Percentiles rank a stretch among this genome's conserved stretches.
These are phyloP conservation scores for Otus sunia DNA, from an alignment of 2,113 vertebrate species.

Conservation along the genomic window DNA sequence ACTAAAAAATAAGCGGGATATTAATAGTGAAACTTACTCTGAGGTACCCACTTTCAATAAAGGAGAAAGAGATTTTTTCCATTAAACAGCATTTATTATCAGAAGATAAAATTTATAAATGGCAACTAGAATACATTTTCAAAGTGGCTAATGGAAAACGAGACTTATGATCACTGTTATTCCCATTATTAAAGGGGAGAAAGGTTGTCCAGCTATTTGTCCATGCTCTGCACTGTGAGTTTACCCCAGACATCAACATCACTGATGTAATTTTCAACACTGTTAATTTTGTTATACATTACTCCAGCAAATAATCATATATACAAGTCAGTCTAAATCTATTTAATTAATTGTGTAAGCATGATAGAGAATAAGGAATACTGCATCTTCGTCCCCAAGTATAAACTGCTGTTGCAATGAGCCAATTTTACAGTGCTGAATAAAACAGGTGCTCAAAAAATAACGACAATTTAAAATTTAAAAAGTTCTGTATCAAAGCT, in stretches of 20 bases:
- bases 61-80: slow-evolving; percentile 25
- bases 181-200: background rate
- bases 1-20: background rate
- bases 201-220: slow-evolving; percentile 13
- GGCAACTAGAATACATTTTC: slow-evolving; percentile 54
- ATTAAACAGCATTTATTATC: slow-evolving; percentile 53
- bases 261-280: slow-evolving; percentile 50
- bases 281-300: slow-evolving; percentile 47
- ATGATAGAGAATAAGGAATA: slow-evolving; percentile 67
- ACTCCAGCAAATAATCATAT: slow-evolving; percentile 41
- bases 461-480: slow-evolving; percentile 24
- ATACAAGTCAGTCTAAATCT: slow-evolving; percentile 38
- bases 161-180: slow-evolving; percentile 20
- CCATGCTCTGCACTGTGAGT: slow-evolving; percentile 15
- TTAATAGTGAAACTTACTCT: background rate
- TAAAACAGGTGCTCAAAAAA: slow-evolving; percentile 49
- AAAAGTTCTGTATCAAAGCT: slow-evolving; percentile 40
- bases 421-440: slow-evolving; percentile 63
- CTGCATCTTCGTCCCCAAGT: slow-evolving; percentile 65
- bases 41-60: slow-evolving; percentile 31
- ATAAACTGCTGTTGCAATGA: slow-evolving; percentile 37
- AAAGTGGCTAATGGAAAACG: background rate
- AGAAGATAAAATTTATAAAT: slow-evolving; percentile 51
- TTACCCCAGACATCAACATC: background rate
- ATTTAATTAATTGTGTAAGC: slow-evolving; percentile 58